These are phyloP conservation scores for Drosophila sp. DNA, from an alignment of 1,140 invertebrate species.

Conservation along the genomic window DNA sequence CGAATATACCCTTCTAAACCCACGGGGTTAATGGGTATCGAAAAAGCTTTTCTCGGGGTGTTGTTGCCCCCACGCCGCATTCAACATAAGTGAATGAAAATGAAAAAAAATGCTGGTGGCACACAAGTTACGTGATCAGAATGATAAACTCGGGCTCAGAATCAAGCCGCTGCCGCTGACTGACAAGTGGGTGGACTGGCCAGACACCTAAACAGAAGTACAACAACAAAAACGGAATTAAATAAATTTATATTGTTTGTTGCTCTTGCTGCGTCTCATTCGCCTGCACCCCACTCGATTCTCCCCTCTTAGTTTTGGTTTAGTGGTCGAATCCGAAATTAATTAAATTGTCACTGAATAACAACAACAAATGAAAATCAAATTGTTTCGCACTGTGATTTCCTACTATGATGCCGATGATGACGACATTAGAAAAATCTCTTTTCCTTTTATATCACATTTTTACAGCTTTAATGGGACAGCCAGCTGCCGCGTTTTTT, in stretches of 20 bases:
- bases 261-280: slow-evolving; percentile 14
- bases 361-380: slow-evolving; percentile 39
- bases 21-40: slow-evolving; percentile 2
- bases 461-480: slow-evolving; percentile 54
- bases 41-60: slow-evolving; percentile 13
- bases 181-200: slow-evolving; percentile 42
- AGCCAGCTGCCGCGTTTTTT: slow-evolving; percentile 44
- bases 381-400: slow-evolving; percentile 24
- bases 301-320: slow-evolving; percentile 53
- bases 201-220: slow-evolving; percentile 34
- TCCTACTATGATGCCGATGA: background rate
- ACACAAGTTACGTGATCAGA: slow-evolving; percentile 71
- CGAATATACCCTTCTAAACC: background rate
- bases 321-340: slow-evolving; percentile 58
- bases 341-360: slow-evolving; percentile 65
- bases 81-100: slow-evolving; percentile 74
- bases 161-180: slow-evolving; percentile 18
- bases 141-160: slow-evolving; percentile 56
- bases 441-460: slow-evolving; percentile 34
- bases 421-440: slow-evolving; percentile 18
- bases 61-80: slow-evolving; percentile 11
- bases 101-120: slow-evolving; percentile 73
- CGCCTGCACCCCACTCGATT: slow-evolving; percentile 2
- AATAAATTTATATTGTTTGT: slow-evolving; percentile 57
- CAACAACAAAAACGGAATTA: slow-evolving; percentile 33